Evolutionary conservation across 2,113 vertebrate species (phyloP), one percentile per base, ranked within the genome.

Genomic region (Cyanocitta stelleri): DNA sequence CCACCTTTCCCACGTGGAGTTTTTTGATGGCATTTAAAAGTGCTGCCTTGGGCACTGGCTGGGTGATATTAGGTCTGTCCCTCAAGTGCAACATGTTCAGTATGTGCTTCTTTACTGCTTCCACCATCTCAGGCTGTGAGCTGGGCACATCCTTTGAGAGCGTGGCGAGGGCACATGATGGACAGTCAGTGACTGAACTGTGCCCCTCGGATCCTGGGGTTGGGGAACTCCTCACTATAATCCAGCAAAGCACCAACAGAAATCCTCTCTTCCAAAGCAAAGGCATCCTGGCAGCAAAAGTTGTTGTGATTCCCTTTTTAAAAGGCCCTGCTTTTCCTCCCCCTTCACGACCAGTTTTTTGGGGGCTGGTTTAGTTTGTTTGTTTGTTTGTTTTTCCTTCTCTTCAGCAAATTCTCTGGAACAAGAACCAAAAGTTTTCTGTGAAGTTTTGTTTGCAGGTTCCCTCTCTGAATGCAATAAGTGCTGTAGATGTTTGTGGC

Each of bases 21-120:
- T 99, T 99, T 89, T 98, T 98, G 98, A 99, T 99, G 75, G 99
- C 99, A 94, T 99, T 99, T 96, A 99, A 98, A 97, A 99, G 99
- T 92, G 99, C 99, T 87, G 99, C 99, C 95, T 98, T 98, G 81
- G 99, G 99, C 83, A 99, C 98, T 64, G 99, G 98, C 98, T 99
- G 99, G 68, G 98, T 99, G 97, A 99, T 99, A 96, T 99, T 99
- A 94, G 99, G 99, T 98, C 99, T 98, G 96, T 99, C 98, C 96
- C 98, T 98, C 98, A 99, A 98, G 97, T 99, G 99, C 97, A 99
- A 98, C 98, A 99, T 98, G 98, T 98, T 99, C 94, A 99, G 94
- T 95, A 99, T 99, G 98, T 99, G 99, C 96, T 98, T 98, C 98
- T 99, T 99, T 68, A 99, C 99, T 84, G 99, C 99, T 97, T 99